A percentile compares a stretch with the other conserved stretches of the same genome.
Conservation (phyloP, 64 coral and sea anemone genomes). For the Platygyra sinensis region DNA sequence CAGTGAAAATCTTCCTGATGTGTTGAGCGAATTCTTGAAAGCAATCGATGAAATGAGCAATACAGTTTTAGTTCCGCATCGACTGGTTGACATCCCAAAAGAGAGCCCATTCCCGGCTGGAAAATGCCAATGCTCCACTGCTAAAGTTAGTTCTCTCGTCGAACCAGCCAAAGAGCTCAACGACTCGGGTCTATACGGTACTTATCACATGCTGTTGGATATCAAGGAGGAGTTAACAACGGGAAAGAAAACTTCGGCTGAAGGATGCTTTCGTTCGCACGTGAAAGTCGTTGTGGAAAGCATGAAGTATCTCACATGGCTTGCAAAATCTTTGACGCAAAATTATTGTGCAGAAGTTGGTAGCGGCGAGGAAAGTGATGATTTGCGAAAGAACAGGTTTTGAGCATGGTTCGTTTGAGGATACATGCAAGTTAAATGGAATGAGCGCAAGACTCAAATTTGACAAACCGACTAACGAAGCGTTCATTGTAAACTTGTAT, state of each 20-base stretch:
- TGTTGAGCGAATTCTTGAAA: constrained; percentile 9
- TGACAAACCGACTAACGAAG: background rate
- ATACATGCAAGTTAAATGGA: background rate
- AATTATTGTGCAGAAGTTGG: constrained; percentile 17
- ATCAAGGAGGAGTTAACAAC: constrained; percentile 40
- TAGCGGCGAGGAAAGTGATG: background rate
- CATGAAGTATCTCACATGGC: constrained; percentile 32
- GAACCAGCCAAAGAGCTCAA: constrained; percentile 19
- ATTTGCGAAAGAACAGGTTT: constrained; percentile 9
- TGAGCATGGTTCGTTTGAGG: constrained; percentile 19
- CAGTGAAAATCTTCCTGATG: constrained; percentile 5
- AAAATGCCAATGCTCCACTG: constrained; percentile 13
- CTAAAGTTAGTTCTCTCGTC: background rate
- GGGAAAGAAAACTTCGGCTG: constrained; percentile 9
- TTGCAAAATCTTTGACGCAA: constrained; percentile 37
- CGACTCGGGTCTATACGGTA: constrained; percentile 16
- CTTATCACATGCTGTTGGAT: constrained; percentile 45
- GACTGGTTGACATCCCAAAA: constrained; percentile 8
- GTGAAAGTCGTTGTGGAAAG: constrained; percentile 11
- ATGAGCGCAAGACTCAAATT: background rate
- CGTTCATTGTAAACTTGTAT: background rate
- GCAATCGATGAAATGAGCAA: constrained; percentile 33
- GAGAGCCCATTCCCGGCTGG: constrained; percentile 9
- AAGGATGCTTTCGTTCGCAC: constrained; percentile 24
- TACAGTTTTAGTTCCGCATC: constrained; percentile 32